Conservation (phyloP, 2,113 vertebrate species). For the Miniopterus natalensis region DNA sequence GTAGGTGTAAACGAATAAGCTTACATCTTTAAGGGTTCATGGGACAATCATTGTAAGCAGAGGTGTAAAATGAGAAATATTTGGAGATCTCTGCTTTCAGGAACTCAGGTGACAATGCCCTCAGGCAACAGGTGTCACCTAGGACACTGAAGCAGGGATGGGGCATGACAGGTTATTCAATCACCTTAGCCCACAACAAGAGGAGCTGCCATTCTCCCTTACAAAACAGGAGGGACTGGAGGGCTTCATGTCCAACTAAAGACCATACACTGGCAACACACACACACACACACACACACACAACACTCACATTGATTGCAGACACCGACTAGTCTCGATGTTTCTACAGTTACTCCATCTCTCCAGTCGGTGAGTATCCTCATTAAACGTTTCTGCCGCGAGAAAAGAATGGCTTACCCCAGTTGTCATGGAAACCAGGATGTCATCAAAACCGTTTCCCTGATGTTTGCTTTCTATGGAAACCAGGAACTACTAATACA, state of each 20-base stretch:
- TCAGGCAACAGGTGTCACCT: not conserved
- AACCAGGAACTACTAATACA: slow-evolving; percentile 19
- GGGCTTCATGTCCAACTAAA: not conserved
- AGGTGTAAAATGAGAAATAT: not conserved
- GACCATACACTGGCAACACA: not conserved
- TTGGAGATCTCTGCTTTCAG: not conserved
- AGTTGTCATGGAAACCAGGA: slow-evolving; percentile 64
- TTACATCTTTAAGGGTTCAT: not conserved
- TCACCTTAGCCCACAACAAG: not conserved
- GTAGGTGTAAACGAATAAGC: not conserved
- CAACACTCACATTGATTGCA: not conserved
- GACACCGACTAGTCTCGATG: slow-evolving; percentile 1
- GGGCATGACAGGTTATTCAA: not conserved
- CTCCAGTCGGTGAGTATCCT: slow-evolving; percentile 11
- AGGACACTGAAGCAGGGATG: not conserved
- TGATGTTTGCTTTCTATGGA: not conserved
- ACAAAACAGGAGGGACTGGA: not conserved
- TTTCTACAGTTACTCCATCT: not conserved
- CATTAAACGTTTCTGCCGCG: not conserved
- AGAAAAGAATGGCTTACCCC: slow-evolving; percentile 3
- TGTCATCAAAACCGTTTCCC: not conserved
- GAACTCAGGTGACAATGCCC: not conserved
- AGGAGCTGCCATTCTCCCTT: not conserved
- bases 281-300: not conserved
- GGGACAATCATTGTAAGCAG: not conserved